Conservation (phyloP, 2,888 invertebrate species). For the Labia minor region DNA sequence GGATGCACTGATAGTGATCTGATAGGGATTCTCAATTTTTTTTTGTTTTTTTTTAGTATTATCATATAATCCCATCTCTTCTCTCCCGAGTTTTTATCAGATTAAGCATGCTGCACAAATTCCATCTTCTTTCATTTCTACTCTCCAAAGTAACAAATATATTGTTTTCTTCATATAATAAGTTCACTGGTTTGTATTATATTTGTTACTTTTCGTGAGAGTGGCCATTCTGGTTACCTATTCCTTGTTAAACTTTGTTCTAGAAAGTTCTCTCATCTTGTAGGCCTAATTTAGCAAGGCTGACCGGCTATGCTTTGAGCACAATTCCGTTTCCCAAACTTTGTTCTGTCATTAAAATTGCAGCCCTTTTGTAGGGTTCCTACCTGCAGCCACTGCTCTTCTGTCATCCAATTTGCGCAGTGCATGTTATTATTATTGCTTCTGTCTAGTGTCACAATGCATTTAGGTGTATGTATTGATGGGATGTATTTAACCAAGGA, state of each 20-base stretch:
- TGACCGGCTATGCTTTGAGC: constrained; percentile 29
- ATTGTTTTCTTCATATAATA: constrained; percentile 25
- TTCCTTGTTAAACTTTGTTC: constrained; percentile 24
- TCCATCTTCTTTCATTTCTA: constrained; percentile 28
- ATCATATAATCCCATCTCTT: constrained; percentile 17
- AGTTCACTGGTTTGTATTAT: constrained; percentile 27
- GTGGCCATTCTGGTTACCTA: constrained; percentile 29
- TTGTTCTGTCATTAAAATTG: constrained; percentile 27
- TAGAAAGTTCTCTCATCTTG: constrained; percentile 26
- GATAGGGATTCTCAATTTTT: constrained; percentile 21
- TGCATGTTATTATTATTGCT: constrained; percentile 28
- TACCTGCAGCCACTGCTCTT: constrained; percentile 22
- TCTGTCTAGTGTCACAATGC: constrained; percentile 29
- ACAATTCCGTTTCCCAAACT: constrained; percentile 26
- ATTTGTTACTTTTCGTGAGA: constrained; percentile 28
- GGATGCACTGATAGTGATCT: constrained; percentile 25
- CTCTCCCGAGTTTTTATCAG: constrained; percentile 22
- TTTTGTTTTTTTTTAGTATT: too few relatives aligned
- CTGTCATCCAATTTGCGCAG: constrained; percentile 26
- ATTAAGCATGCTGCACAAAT: constrained; percentile 25
- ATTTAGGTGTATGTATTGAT: constrained; percentile 29
- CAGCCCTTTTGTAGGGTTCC: constrained; percentile 23
- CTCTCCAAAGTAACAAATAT: constrained; percentile 28
- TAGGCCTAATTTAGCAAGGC: constrained; percentile 26
- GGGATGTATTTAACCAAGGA: constrained; percentile 29